These are phyloP conservation scores for Andricus quercusramuli DNA, from an alignment of 2,888 invertebrate genomes.

Conservation along the genomic window DNA sequence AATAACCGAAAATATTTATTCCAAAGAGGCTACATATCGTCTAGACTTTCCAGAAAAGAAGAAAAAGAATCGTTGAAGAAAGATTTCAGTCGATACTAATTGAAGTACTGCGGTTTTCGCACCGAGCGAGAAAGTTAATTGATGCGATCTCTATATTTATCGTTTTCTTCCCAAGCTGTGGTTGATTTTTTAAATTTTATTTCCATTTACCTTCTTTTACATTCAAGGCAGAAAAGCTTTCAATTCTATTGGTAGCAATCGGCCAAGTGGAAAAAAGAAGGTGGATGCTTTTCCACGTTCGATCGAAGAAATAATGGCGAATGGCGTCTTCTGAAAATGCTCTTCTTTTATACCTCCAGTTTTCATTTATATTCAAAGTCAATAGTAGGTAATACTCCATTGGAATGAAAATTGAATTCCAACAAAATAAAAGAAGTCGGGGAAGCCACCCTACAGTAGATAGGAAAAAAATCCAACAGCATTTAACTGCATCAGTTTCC, in stretches of 20 bases:
- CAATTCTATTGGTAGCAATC: conserved; percentile 22
- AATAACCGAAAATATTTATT: too few relatives aligned
- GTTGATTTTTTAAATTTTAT: background rate
- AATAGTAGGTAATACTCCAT: background rate
- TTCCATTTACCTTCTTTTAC: background rate
- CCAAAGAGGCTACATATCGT: too few relatives aligned
- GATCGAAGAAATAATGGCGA: background rate
- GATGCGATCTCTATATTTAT: background rate
- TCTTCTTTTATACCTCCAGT: background rate
- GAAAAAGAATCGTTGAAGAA: too few relatives aligned
- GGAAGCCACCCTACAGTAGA: too few relatives aligned
- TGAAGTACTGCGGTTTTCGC: too few relatives aligned
- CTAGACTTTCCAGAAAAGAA: too few relatives aligned
- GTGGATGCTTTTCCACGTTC: conserved; percentile 13
- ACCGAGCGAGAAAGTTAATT: background rate
- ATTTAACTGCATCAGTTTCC: too few relatives aligned
- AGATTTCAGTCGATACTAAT: too few relatives aligned
- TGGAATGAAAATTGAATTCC: background rate
- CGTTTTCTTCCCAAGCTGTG: background rate
- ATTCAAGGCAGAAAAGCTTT: conserved; percentile 8
- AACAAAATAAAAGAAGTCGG: background rate
- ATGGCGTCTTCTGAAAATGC: conserved; percentile 7
- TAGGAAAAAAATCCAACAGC: too few relatives aligned
- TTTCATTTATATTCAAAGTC: conserved; percentile 9
- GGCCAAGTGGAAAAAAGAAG: conserved; percentile 24